Evolutionary conservation across 2,113 vertebrate species (phyloP).

Genomic region (Gymnogyps californianus): DNA sequence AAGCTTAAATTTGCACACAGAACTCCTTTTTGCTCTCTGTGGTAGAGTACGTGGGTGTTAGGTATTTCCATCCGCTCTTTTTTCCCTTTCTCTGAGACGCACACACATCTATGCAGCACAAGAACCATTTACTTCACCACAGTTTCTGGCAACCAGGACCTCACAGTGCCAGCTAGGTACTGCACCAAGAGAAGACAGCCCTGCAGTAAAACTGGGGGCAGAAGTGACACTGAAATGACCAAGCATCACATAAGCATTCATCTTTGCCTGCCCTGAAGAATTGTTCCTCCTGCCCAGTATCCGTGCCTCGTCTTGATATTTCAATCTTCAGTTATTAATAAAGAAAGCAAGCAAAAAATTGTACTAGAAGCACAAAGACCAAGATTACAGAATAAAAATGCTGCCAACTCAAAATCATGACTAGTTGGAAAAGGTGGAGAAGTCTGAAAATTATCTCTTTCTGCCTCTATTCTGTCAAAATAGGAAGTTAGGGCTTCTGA

Average conservation of each 20-base stretch:
- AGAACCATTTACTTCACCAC: neutral
- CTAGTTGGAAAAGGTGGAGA: neutral
- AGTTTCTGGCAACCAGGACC: neutral
- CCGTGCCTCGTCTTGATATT: neutral
- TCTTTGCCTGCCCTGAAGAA: neutral
- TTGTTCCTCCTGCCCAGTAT: neutral
- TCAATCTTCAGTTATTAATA: neutral
- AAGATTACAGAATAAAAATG: neutral
- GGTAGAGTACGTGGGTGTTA: neutral
- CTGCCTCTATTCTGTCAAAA: neutral
- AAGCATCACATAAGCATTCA: neutral
- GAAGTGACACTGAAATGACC: neutral
- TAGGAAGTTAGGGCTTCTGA: neutral
- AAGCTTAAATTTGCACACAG: neutral
- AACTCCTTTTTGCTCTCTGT: neutral
- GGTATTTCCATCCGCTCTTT: neutral
- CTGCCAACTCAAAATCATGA: neutral
- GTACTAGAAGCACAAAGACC: neutral
- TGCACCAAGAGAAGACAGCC: neutral
- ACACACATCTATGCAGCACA: neutral
- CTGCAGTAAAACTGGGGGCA: neutral
- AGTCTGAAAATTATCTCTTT: neutral
- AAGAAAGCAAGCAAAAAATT: neutral
- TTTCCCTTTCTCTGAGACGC: neutral
- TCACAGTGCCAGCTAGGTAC: neutral